phyloP scores from a whole-genome alignment of 2,888 invertebrate genomes.

The Unio delphinus region DNA sequence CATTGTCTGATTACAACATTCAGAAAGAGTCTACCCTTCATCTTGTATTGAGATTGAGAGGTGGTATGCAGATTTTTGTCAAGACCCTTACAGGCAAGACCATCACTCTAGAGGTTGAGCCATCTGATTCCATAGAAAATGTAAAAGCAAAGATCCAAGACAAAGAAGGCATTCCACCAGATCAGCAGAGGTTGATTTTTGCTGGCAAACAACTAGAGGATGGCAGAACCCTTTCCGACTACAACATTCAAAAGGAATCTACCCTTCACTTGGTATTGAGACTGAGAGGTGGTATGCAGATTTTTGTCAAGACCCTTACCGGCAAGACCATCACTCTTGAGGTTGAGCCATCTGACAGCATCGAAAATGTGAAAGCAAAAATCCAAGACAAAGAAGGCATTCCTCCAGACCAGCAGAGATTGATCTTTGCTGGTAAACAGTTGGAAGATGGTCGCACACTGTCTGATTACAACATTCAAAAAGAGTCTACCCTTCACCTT shows the following conservation, averaged over 20 bases:
- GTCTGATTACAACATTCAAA: constrained; percentile 94
- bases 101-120: constrained; percentile 76
- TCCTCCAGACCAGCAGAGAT: constrained; percentile 63
- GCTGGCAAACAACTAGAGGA: constrained; percentile 95
- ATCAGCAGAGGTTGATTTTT: constrained; percentile 75
- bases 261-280: constrained; percentile 91
- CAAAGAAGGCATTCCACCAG: constrained; percentile 73
- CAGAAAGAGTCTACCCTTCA: constrained; percentile 96
- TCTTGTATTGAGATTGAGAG: constrained; percentile 86
- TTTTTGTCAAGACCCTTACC: constrained; percentile 75
- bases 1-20: constrained; percentile 92
- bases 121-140: constrained; percentile 93
- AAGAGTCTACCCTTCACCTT: constrained; percentile 91
- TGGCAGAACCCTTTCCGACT: constrained; percentile 91
- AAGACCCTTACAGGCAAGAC: constrained; percentile 68
- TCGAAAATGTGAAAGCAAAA: constrained; percentile 89
- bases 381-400: constrained; percentile 75
- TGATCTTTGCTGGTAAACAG: constrained; percentile 90
- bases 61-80: constrained; percentile 84
- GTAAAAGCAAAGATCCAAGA: constrained; percentile 80
- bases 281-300: constrained; percentile 85
- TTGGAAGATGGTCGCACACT: constrained; percentile 93
- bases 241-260: constrained; percentile 95
- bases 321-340: constrained; percentile 68
- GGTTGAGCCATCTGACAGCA: constrained; percentile 88